phyloP scores from a whole-genome alignment of 92 coral and sea anemone species.

The Bergia puertoricense region DNA sequence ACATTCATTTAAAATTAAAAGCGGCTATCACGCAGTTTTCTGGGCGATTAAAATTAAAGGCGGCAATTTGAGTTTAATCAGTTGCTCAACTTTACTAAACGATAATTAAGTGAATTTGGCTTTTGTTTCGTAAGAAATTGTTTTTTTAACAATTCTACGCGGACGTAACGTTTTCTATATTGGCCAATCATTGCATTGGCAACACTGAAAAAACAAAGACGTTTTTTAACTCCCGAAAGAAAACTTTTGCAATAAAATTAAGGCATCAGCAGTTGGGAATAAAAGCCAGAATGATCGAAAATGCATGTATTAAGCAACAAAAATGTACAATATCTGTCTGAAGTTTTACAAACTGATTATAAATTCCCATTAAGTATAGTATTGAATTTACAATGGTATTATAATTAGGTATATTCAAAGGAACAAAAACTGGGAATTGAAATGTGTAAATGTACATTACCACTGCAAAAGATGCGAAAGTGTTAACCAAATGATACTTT shows the following conservation, averaged over 20 bases:
- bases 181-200: not conserved
- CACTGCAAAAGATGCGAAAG: not conserved
- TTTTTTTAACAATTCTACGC: not conserved
- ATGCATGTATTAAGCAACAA: too few species aligned
- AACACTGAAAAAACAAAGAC: not conserved
- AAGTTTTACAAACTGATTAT: not conserved
- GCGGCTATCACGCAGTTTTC: not conserved
- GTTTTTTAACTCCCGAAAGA: not conserved
- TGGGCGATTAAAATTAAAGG: not conserved
- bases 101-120: constrained; percentile 1
- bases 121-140: constrained; percentile 4
- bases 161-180: not conserved
- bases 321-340: not conserved
- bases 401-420: not conserved
- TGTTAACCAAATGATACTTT: not conserved
- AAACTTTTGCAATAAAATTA: not conserved
- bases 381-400: not conserved
- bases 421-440: not conserved
- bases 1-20: not conserved
- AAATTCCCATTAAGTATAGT: not conserved
- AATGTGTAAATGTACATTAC: not conserved
- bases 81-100: constrained; percentile 20
- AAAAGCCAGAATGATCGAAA: not conserved
- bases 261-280: not conserved
- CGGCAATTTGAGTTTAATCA: constrained; percentile 20